phyloP scores from a whole-genome alignment of 2,113 vertebrate species.

The Pagrus major region DNA sequence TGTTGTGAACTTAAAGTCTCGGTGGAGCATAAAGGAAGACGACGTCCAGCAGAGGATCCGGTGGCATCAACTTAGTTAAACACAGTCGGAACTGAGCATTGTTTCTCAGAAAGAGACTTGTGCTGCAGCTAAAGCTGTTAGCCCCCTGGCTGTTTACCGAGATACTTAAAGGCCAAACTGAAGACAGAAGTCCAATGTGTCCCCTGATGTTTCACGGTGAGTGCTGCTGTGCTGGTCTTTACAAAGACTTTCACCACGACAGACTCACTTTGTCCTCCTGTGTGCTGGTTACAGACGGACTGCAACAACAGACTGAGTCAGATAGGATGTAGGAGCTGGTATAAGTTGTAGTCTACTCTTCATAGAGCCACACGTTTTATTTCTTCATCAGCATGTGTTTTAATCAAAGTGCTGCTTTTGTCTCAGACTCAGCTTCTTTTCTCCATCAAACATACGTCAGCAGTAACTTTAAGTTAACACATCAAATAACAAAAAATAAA shows the following conservation, averaged over 20 bases:
- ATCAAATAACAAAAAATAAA: too few relatives aligned
- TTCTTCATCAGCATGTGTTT: too few relatives aligned
- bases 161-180: background rate
- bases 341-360: too few relatives aligned
- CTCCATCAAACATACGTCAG: too few relatives aligned
- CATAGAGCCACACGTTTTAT: too few relatives aligned
- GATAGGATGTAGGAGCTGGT: too few relatives aligned
- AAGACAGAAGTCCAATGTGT: background rate
- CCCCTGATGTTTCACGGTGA: conserved; percentile 17
- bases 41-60: background rate
- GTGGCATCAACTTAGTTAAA: background rate
- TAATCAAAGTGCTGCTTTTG: too few relatives aligned
- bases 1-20: background rate
- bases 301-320: too few relatives aligned
- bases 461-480: too few relatives aligned
- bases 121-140: background rate
- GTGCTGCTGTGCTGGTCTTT: background rate
- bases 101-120: background rate
- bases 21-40: background rate
- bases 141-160: background rate
- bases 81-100: too few relatives aligned
- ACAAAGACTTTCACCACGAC: background rate
- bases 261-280: background rate
- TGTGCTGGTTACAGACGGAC: background rate
- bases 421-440: too few relatives aligned